Evolutionary conservation across 2,113 vertebrate species (phyloP), one percentile per base, ranked within the genome.

Genomic region (Hippocampus mohnikei): DNA sequence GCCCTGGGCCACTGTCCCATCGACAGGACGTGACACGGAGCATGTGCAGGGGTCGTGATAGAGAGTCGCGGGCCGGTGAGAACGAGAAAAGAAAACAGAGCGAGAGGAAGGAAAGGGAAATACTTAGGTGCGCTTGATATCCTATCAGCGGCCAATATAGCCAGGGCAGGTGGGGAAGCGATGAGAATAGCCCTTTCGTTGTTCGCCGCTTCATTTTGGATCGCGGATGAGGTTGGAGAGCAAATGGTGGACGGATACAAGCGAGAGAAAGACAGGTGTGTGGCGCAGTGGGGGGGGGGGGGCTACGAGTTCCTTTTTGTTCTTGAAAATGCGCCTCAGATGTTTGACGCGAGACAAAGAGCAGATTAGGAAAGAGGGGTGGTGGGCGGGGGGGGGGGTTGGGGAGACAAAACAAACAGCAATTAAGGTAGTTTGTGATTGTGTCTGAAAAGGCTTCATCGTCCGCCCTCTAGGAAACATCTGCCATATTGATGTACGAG

Each of bases 81-180:
- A 83, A 88, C 85, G n/a, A 85, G 87, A 82, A 89, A 88, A 86
- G 87, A 86, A 88, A 87, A 88, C 86, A 89, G 84, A 85, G 87
- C 81, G 79, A 80, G 83, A 65, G 81, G 58, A 60, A 85, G 88
- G 89, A 90, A 88, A 89, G 72, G 88, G 90, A 90, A 91, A 84
- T 88, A 89, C 85, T 88, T 90, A 90, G 86, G 86, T 88, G 85
- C 81, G 87, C 81, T 86, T 87, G 81, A 88, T 90, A 90, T 86
- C 82, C 85, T 83, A 88, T 86, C 85, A 84, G 85, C 73, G 66
- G 74, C 80, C 82, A 85, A 85, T 87, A 85, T 87, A 86, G 82
- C 85, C 82, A 85, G 63, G 77, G 75, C 69, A 79, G 89, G 85
- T 81, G 85, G 65, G 76, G 74, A 67, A 80, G 89, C 84, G n/a